Conservation (phyloP, 2,113 vertebrate genomes). For the Lipophrys pholis region DNA sequence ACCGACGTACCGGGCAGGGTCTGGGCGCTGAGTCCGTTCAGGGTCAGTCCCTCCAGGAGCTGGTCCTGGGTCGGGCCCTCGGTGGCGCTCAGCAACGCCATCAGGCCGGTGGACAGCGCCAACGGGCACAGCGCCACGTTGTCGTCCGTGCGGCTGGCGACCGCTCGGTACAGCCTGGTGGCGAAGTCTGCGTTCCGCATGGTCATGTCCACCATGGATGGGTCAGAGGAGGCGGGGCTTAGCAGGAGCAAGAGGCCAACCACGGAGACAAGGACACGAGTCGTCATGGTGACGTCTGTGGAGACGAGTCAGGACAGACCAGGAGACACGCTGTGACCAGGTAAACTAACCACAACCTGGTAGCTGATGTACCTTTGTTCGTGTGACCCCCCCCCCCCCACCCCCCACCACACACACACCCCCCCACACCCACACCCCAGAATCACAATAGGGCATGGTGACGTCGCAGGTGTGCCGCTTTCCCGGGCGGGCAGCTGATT, state of each 20-base stretch:
- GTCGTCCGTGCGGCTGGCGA: conserved; percentile 84
- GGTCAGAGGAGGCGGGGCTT: not conserved
- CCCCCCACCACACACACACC: no score
- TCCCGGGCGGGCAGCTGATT: no score
- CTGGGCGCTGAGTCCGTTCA: conserved; percentile 62
- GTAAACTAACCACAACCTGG: no score
- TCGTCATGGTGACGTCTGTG: conserved; percentile 26
- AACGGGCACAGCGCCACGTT: conserved; percentile 87
- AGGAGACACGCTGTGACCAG: no score
- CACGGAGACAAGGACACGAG: not conserved
- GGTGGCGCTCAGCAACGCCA: conserved; percentile 76
- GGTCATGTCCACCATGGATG: conserved; percentile 69
- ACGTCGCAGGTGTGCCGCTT: no score
- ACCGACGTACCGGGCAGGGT: conserved; percentile 48
- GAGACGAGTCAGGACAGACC: no score
- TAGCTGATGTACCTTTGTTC: no score
- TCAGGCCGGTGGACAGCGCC: conserved; percentile 77
- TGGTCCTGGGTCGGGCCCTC: conserved; percentile 78
- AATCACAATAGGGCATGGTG: no score
- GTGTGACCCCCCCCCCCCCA: no score
- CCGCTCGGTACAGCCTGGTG: conserved; percentile 85
- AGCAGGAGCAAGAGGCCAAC: conserved; percentile 17
- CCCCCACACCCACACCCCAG: no score
- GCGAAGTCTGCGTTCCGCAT: conserved; percentile 83
- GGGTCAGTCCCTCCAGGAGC: conserved; percentile 78